These are phyloP conservation scores for Cryptomyrus ogoouensis DNA, from an alignment of 2,113 vertebrate genomes.

Conservation along the genomic window DNA sequence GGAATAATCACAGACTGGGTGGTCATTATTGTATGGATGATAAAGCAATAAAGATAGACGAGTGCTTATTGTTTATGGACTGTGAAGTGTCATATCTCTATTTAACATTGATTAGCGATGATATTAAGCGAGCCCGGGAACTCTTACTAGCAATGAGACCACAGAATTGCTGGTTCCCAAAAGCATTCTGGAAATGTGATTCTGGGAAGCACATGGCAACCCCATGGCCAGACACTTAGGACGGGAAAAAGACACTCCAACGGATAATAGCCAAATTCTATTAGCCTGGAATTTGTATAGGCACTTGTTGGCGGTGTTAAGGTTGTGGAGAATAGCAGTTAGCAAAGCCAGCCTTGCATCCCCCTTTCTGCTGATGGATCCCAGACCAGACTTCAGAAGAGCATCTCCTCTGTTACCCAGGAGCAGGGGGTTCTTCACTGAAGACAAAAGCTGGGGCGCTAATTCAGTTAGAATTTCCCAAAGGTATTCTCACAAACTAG, in stretches of 20 bases:
- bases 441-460: background rate
- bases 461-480: background rate
- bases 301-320: background rate
- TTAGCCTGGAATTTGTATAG: background rate
- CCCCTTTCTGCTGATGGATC: background rate
- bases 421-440: background rate
- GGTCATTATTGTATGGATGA: background rate
- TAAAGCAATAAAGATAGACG: background rate
- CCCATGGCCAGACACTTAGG: background rate
- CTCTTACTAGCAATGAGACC: background rate
- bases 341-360: background rate
- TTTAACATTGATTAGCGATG: background rate
- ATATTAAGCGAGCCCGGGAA: background rate
- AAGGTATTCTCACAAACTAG: background rate
- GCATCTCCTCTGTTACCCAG: background rate
- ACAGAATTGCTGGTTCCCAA: background rate
- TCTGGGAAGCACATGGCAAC: background rate
- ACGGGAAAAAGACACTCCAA: background rate
- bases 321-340: background rate
- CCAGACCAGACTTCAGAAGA: background rate
- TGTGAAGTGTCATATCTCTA: background rate
- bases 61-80: background rate
- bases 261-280: background rate
- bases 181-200: background rate
- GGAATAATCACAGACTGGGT: background rate